A percentile compares a stretch with the other conserved stretches of the same genome.
Evolutionary conservation across 2,888 invertebrate species (phyloP).

Genomic region (Erebia ligea): DNA sequence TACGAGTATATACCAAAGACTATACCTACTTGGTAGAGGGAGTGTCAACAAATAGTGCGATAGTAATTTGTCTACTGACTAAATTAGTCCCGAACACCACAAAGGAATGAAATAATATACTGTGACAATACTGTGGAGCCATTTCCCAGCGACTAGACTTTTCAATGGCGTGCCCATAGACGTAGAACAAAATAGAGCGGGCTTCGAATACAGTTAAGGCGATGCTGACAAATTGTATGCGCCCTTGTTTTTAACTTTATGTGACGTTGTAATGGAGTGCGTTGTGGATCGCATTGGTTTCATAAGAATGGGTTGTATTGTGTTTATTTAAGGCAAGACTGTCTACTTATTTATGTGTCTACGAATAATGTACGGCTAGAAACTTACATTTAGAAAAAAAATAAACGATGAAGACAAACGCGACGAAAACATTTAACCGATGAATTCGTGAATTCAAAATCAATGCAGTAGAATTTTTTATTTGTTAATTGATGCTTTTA

Average conservation of each 20-base stretch:
- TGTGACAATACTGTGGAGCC: conserved; percentile 10
- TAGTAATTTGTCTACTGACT: conserved; percentile 16
- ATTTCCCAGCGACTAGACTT: conserved; percentile 15
- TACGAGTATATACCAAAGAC: background rate
- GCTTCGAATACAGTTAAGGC: conserved; percentile 30
- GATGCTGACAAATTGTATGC: conserved; percentile 36
- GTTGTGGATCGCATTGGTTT: conserved; percentile 7
- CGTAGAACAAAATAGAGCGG: conserved; percentile 17
- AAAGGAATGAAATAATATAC: conserved; percentile 3
- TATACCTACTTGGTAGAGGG: background rate
- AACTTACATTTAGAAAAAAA: too few species aligned
- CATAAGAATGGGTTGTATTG: conserved; percentile 14
- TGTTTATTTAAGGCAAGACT: conserved; percentile 11
- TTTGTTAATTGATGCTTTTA: too few species aligned
- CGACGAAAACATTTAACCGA: too few species aligned
- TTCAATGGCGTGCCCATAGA: conserved; percentile 22
- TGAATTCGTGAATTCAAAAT: too few species aligned
- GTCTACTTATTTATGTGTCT: background rate
- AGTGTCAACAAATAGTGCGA: conserved; percentile 3
- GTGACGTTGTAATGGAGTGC: conserved; percentile 19
- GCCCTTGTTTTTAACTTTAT: conserved; percentile 21
- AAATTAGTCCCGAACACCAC: conserved; percentile 16
- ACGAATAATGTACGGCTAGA: background rate
- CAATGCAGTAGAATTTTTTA: too few species aligned
- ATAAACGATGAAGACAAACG: too few species aligned